Conservation (phyloP, 1,140 invertebrate genomes). For the Pentalonia nigronervosa region DNA sequence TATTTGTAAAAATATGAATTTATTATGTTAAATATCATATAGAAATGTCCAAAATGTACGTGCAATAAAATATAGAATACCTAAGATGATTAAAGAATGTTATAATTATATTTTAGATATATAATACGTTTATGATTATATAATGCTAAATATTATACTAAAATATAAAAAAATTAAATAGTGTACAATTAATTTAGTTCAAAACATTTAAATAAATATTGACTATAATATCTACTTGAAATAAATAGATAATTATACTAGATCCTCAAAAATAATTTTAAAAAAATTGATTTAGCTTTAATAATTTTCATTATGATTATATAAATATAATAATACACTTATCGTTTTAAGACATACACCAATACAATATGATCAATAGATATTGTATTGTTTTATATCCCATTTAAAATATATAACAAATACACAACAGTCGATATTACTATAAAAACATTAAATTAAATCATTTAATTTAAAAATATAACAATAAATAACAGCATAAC, state of each 20-base stretch:
- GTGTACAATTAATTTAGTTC: not conserved
- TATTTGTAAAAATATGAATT: not conserved
- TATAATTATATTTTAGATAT: not conserved
- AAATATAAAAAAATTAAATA: not conserved
- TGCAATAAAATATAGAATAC: not conserved
- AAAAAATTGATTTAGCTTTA: not conserved
- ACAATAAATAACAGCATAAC: not conserved
- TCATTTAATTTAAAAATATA: not conserved
- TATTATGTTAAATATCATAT: not conserved
- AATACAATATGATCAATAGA: not conserved
- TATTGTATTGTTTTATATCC: not conserved
- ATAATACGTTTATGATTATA: not conserved
- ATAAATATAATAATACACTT: not conserved
- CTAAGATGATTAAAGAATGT: not conserved
- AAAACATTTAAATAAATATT: not conserved
- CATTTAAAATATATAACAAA: not conserved
- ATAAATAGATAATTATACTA: not conserved
- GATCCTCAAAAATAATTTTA: not conserved
- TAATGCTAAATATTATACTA: not conserved
- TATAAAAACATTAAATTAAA: not conserved
- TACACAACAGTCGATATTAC: not conserved
- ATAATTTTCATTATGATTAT: not conserved
- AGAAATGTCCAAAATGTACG: not conserved
- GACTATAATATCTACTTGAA: not conserved
- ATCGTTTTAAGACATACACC: not conserved